A percentile compares a stretch with the other conserved stretches of the same genome.
Evolutionary conservation across 2,888 invertebrate species (phyloP).

Genomic region (Orthosia gothica): DNA sequence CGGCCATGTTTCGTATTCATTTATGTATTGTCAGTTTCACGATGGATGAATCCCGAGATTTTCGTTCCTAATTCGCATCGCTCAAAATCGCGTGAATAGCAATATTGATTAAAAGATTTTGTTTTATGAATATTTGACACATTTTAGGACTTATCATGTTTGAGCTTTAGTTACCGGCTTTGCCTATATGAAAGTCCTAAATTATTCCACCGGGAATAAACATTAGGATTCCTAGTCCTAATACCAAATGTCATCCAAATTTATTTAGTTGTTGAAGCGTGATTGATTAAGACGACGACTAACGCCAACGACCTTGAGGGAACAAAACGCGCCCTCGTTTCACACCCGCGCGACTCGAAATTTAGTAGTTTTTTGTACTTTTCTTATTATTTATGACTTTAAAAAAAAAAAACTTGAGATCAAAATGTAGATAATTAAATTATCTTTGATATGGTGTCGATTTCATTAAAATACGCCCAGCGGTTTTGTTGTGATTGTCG

Average conservation of each 20-base stretch:
- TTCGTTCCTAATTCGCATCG: not conserved
- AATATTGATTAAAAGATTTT: not conserved
- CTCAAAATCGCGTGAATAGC: not conserved
- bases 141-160: not conserved
- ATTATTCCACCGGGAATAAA: not conserved
- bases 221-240: not conserved
- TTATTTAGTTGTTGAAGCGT: not conserved
- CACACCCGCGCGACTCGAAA: too few relatives aligned
- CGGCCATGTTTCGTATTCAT: slow-evolving; percentile 24
- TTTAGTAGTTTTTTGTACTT: too few relatives aligned
- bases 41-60: slow-evolving; percentile 17
- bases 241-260: not conserved
- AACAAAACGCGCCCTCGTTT: too few relatives aligned
- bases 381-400: too few relatives aligned
- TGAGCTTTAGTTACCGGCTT: not conserved
- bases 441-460: too few relatives aligned
- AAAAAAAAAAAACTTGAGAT: too few relatives aligned
- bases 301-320: too few relatives aligned
- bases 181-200: not conserved
- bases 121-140: slow-evolving; percentile 4
- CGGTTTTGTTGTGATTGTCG: too few relatives aligned
- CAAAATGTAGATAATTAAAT: too few relatives aligned
- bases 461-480: too few relatives aligned
- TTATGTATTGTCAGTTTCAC: slow-evolving; percentile 26
- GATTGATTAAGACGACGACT: too few relatives aligned